Evolutionary conservation across 2,113 vertebrate genomes (phyloP).

Genomic region (Panthera uncia): DNA sequence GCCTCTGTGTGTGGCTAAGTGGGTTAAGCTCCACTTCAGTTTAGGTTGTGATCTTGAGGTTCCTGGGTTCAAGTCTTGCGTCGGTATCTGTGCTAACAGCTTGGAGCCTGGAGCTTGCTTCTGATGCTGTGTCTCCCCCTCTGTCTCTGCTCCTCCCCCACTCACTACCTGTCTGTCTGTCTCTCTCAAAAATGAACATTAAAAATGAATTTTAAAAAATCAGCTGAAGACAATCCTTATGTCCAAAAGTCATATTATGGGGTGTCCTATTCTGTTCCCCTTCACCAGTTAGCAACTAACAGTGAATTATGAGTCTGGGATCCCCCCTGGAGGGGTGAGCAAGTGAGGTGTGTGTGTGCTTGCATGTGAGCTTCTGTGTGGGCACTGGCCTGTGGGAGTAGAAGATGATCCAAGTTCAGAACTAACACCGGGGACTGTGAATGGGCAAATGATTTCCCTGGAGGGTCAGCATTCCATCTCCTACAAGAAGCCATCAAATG

Average conservation of each 20-base stretch:
- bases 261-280: background rate
- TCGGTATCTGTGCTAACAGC: too few relatives aligned
- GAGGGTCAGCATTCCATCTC: slow-evolving; percentile 44
- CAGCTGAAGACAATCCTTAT: background rate
- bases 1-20: too few relatives aligned
- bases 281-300: background rate
- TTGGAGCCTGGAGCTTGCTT: too few relatives aligned
- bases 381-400: background rate
- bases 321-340: background rate
- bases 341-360: background rate
- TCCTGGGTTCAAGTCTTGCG: too few relatives aligned
- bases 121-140: too few relatives aligned
- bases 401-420: slow-evolving; percentile 42
- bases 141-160: too few relatives aligned
- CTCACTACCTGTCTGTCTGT: too few relatives aligned
- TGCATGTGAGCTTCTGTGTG: background rate
- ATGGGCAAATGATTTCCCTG: slow-evolving; percentile 63
- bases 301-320: slow-evolving; percentile 16
- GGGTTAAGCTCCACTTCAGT: too few relatives aligned
- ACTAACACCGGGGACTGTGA: background rate
- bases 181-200: too few relatives aligned
- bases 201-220: background rate
- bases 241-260: background rate
- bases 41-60: too few relatives aligned
- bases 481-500: slow-evolving; percentile 71